These are phyloP conservation scores for Protonibea diacanthus DNA, from an alignment of 2,797 vertebrate species.

Conservation along the genomic window DNA sequence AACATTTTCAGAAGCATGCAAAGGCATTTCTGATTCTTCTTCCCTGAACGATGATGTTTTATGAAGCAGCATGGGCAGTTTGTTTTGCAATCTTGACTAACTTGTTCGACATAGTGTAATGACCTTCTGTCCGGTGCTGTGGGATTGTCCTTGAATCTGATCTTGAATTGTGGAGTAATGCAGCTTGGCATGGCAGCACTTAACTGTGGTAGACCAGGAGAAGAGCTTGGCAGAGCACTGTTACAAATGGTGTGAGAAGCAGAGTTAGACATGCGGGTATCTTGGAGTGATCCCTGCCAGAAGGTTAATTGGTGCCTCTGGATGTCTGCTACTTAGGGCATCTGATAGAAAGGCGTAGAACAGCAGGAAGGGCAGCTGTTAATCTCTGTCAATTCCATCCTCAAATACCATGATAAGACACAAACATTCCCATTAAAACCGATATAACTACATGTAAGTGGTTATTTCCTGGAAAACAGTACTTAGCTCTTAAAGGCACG, in stretches of 20 bases:
- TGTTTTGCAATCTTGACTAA: constrained; percentile 6
- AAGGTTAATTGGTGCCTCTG: constrained; percentile 84
- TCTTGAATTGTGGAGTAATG: constrained; percentile 67
- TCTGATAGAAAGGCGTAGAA: constrained; percentile 76
- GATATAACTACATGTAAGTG: constrained; percentile 17
- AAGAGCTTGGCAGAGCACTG: constrained; percentile 63
- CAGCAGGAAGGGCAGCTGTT: constrained; percentile 73
- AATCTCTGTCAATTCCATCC: constrained; percentile 70
- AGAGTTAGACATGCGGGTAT: constrained; percentile 70
- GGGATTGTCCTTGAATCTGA: constrained; percentile 70
- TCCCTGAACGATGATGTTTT: constrained; percentile 21
- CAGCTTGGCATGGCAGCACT: constrained; percentile 66
- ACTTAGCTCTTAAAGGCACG: not conserved
- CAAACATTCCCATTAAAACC: constrained; percentile 51
- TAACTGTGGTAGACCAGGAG: constrained; percentile 43
- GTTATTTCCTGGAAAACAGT: constrained; percentile 33
- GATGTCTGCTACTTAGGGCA: constrained; percentile 76
- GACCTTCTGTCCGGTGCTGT: constrained; percentile 37
- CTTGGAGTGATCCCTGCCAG: constrained; percentile 77
- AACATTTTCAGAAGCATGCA: constrained; percentile 35
- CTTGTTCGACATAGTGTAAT: constrained; percentile 33
- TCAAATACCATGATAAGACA: constrained; percentile 62
- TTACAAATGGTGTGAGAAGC: constrained; percentile 74
- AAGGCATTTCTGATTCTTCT: constrained; percentile 32
- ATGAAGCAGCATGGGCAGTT: not conserved